phyloP scores from a whole-genome alignment of 2,113 vertebrate species.

The Gobiocypris rarus region DNA sequence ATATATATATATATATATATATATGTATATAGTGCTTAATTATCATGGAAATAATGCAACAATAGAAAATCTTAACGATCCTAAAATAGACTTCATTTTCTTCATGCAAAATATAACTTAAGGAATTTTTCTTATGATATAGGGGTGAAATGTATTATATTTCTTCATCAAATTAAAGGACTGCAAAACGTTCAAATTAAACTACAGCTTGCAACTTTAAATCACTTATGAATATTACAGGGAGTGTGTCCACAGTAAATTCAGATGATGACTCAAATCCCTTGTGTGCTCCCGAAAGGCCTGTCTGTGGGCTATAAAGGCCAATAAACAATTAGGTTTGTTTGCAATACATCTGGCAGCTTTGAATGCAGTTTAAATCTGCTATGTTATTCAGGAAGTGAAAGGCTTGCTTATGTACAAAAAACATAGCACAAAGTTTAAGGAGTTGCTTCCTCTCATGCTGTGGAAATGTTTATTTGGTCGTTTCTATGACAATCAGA shows the following conservation, averaged over 20 bases:
- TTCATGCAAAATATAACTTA: too few relatives aligned
- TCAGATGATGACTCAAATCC: neutral
- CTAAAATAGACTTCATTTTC: too few relatives aligned
- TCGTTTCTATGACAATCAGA: neutral
- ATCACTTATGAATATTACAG: neutral
- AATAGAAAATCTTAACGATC: neutral
- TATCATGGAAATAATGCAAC: neutral
- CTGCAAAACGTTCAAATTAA: neutral
- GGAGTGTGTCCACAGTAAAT: neutral
- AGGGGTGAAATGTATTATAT: neutral
- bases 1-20: too few relatives aligned
- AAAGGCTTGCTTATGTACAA: neutral
- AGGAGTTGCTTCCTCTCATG: neutral
- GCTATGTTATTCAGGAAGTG: neutral
- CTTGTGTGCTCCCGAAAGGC: neutral
- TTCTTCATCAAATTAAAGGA: neutral
- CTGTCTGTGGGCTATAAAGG: neutral
- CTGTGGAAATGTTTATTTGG: neutral
- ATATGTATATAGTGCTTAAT: too few relatives aligned
- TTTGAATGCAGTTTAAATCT: neutral
- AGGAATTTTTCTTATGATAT: neutral
- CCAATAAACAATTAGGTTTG: neutral
- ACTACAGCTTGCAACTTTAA: neutral
- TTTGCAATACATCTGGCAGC: neutral
- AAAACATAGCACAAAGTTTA: neutral